These are phyloP conservation scores for Cranoglanis bouderius DNA, from an alignment of 2,113 vertebrate genomes.

Conservation along the genomic window DNA sequence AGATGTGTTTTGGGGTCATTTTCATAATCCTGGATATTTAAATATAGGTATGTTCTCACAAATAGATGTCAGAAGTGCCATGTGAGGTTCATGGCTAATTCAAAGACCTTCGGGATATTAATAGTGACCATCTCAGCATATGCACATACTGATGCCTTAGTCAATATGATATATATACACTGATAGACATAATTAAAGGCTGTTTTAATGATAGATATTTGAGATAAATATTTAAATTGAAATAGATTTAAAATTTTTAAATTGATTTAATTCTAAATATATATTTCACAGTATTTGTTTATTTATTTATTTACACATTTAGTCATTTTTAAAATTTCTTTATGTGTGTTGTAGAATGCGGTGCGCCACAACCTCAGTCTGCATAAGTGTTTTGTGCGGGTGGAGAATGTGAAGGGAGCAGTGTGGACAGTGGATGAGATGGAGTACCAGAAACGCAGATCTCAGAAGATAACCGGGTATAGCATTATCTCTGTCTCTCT, in stretches of 20 bases:
- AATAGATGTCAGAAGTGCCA: conserved; percentile 45
- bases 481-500: not conserved
- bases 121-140: conserved; percentile 2
- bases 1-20: conserved; percentile 22
- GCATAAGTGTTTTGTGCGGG: conserved; percentile 99
- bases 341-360: conserved; percentile 82
- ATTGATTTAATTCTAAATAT: not conserved
- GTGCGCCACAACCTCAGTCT: conserved; percentile 99
- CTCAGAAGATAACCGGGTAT: conserved; percentile 99
- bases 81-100: conserved; percentile 33
- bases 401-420: conserved; percentile 99
- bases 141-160: not conserved
- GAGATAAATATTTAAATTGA: not conserved
- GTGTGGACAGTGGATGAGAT: conserved; percentile 99
- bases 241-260: not conserved
- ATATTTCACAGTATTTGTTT: not conserved
- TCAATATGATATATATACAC: not conserved
- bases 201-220: not conserved
- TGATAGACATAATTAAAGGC: not conserved
- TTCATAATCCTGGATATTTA: conserved; percentile 35
- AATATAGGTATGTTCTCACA: conserved; percentile 42
- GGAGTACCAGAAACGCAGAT: conserved; percentile 99
- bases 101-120: conserved; percentile 25
- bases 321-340: not conserved
- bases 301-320: not conserved